Evolutionary conservation across 2,113 vertebrate species (phyloP), one percentile per base, ranked within the genome.

Genomic region (Galbula dea): DNA sequence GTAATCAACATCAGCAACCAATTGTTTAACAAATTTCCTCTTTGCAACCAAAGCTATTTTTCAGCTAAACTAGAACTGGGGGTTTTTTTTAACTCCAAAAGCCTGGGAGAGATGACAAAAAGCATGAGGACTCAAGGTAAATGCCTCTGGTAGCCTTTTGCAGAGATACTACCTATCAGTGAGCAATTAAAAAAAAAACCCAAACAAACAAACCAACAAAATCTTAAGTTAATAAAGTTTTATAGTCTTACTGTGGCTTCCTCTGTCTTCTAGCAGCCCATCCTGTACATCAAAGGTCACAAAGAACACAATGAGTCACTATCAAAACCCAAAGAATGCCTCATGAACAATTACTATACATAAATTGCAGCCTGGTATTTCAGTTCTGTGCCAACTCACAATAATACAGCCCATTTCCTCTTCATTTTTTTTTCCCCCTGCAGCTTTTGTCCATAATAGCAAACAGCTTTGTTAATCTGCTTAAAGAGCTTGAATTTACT

Each of bases 231-330:
- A 94, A 95, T 96, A 94, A 95, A 96, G 84, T 91, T 95, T 96
- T 94, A 95, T 96, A 90, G 69, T 96, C 94, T 96, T 96, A 71
- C 49, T 29, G 94, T 63, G 84, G 93, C 91, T 96, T 94, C 93
- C 94, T 96, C 84, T 96, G 95, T 97, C 87, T 93, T 95, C 88
- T 83, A 96, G 94, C 90, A 97, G 89, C 90, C 95, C 92, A 94
- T 97, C 92, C 77, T 94, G 82, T 96, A 96, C 94, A 96, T 96
- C 96, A 97, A 96, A 97, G 91, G 95, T 97, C 85, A 96, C 83
- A 95, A 57, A 94, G 86, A 96, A 97, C 95, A 97, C 95, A 97
- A 95, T 97, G 94, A 97, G 90, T 96, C 95, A 96, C 83, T 93
- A 94, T 80, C 61, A 84, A 96, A 95, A 94, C 86, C 93, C 94